Base-by-base conservation (phyloP, 2,888 invertebrate species). In the Lithophane semibrunnea region DNA sequence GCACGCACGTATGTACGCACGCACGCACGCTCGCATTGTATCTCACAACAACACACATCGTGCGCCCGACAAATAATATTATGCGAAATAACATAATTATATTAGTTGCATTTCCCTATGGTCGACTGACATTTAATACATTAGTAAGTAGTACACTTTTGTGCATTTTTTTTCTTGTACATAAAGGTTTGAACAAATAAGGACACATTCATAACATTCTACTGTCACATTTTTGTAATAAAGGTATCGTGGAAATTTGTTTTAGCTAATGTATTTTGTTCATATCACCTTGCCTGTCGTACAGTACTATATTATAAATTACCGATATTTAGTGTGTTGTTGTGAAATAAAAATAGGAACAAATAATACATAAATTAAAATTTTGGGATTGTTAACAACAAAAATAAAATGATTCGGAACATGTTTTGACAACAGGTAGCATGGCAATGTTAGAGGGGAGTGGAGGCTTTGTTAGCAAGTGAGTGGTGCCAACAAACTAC, bases 321-420 rank as follows among this genome's bases (percentile, higher is more conserved):
- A 47, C 29, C 7, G 8, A 24, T 44, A 77, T 54, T 60, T 16
- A 49, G 75, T 64, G 65, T 63, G 80, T 83, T 83, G 84, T 83
- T 78, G 84, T 83, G 84, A 78, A 78, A 80, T 70, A 83, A 61
- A 61, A 61, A 78, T 52, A 42, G 29, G 13, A 16, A 47, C 18
- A 77, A 60, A 76, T 67, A 73, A 54, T 60, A 47, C 1, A 42
- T 81, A 47, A n/a, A 52, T 37, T 16, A 16, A 56, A 16, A 65
- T 18, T n/a, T 49, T 13, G 9, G 2, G 18, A 49, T 37, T 49
- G 42, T 49, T 52, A 29, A 44, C 18, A 54, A 47, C 13, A 47
- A 54, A 49, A 65, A 61, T 16, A 42, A 29, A 67, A 54, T 16
- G 0, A 37, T 58, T 5, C n/a, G 44, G 2, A 42, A 37, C 12